Conservation (phyloP, 2,797 vertebrate species). For the Amblyopsis hoosieri region DNA sequence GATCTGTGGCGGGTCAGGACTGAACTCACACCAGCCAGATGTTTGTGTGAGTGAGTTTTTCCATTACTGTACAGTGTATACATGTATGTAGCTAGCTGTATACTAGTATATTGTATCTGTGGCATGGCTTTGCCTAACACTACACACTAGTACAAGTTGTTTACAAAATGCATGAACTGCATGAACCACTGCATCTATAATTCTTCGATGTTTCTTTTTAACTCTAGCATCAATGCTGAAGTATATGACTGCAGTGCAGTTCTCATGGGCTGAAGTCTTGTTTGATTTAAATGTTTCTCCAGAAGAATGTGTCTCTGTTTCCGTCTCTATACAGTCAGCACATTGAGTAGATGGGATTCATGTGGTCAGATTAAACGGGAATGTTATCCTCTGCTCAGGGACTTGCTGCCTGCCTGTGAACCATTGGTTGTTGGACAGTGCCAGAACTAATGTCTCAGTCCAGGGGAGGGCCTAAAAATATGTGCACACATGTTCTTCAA, state of each 20-base stretch:
- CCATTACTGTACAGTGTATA: neutral
- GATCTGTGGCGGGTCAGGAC: conserved; percentile 41
- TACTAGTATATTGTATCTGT: too few species aligned
- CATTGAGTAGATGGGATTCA: conserved; percentile 49
- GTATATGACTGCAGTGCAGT: conserved; percentile 15
- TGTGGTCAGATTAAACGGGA: conserved; percentile 49
- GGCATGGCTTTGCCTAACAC: neutral
- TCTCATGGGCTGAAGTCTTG: conserved; percentile 30
- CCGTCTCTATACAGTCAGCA: conserved; percentile 16
- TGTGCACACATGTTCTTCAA: conserved; percentile 60
- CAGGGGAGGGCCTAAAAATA: conserved; percentile 51
- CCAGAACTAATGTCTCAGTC: conserved; percentile 49
- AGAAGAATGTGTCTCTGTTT: conserved; percentile 46
- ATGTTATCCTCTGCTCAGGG: conserved; percentile 42
- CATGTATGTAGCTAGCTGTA: too few species aligned
- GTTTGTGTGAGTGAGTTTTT: conserved; percentile 5
- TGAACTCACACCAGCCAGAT: conserved; percentile 29
- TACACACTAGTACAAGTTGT: neutral
- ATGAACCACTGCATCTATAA: conserved; percentile 11
- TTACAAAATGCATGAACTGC: neutral
- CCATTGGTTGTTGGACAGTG: conserved; percentile 37
- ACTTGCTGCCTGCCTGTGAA: conserved; percentile 32
- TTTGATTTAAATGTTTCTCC: conserved; percentile 54
- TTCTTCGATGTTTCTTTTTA: conserved; percentile 17
- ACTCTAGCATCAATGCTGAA: conserved; percentile 19